These are phyloP conservation scores for Rhabdophis nuchalis DNA, from an alignment of 2,797 vertebrate genomes.

Conservation along the genomic window DNA sequence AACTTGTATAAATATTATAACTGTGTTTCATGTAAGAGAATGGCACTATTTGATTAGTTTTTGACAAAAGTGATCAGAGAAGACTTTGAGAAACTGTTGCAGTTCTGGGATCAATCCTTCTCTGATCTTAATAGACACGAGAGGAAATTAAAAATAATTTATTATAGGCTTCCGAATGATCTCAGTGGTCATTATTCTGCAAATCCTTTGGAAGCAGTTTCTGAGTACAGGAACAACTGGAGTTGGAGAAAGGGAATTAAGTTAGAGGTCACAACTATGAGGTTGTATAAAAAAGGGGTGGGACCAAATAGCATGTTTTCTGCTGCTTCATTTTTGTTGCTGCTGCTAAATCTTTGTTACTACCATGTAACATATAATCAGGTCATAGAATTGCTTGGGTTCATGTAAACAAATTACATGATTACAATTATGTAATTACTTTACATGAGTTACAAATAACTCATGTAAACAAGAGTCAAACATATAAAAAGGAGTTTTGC, in stretches of 20 bases:
- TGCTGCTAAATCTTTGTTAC: constrained; percentile 49
- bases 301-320: constrained; percentile 55
- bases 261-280: not conserved
- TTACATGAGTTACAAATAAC: no score
- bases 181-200: constrained; percentile 51
- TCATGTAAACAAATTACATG: not conserved
- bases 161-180: constrained; percentile 45
- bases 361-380: constrained; percentile 27
- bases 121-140: constrained; percentile 40
- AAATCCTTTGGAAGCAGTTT: constrained; percentile 51
- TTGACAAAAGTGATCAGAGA: not conserved
- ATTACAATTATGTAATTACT: no score
- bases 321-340: constrained; percentile 34
- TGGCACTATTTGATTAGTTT: not conserved
- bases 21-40: not conserved
- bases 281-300: not conserved
- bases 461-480: no score
- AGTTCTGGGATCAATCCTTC: not conserved
- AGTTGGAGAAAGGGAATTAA: not conserved
- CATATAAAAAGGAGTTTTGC: not conserved
- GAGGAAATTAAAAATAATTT: constrained; percentile 50
- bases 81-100: not conserved
- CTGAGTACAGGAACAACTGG: not conserved
- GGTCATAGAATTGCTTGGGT: not conserved
- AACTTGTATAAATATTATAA: not conserved